Evolutionary conservation across 2,888 invertebrate genomes (phyloP), one percentile per base, ranked within the genome.

Genomic region (Drosophila nr. fundita): DNA sequence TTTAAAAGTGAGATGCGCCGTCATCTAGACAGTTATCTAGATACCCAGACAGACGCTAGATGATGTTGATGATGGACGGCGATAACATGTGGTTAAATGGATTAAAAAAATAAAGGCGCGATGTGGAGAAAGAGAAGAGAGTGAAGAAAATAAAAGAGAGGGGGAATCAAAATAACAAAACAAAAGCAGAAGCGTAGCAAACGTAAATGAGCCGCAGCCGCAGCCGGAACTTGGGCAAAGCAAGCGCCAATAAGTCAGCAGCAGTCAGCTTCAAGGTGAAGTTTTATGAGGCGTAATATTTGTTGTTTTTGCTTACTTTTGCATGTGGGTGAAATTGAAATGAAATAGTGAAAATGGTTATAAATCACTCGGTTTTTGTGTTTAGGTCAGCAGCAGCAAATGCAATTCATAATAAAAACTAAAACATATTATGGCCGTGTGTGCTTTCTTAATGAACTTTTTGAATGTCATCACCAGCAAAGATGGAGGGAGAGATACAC

Each of bases 61-160:
- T 76, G 70, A 63, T 60, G 62, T 40, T 75, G 79, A 74, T 83
- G 79, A 78, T 73, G 78, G 79, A 24, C 24, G 80, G 75, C 84
- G 84, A 84, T 78, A 83, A 78, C 89, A 87, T 87, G 87, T 71
- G 68, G 87, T 81, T 84, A 87, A 84, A 84, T 89, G 84, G 81
- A 83, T 89, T 89, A 72, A 72, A 70, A 59, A 62, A 72, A 54
- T 11, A 15, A 71, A 80, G 78, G 80, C 71, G 80, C 80, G 80
- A 78, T 68, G 21, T 60, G 29, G 18, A 30, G 57, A 59, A 58
- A 50, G 52, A 70, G 36, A 53, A 27, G 52, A 53, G 57, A 55
- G 67, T 49, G 66, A n/a, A 24, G 15, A 24, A 45, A 45, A 7
- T 15, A 7, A 45, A 21, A 32, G 53, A n/a, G 24, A n/a, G 32